Percentiles rank a stretch among this genome's conserved stretches.
Conservation (phyloP, 2,888 invertebrate genomes). For the Ashinkailepas kermadecensis region DNA sequence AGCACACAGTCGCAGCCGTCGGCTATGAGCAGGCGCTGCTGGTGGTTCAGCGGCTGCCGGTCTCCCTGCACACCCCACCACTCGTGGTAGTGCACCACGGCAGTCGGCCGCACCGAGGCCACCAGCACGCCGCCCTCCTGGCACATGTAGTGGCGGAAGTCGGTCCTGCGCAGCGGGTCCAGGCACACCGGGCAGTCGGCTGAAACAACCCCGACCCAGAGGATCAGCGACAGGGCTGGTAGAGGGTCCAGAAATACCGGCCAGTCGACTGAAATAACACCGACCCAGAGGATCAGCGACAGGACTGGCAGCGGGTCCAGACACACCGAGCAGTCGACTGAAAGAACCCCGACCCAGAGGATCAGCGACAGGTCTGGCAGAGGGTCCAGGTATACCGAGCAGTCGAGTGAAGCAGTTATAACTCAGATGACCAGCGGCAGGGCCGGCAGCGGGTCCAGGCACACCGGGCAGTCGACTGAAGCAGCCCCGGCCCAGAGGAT, state of each 20-base stretch:
- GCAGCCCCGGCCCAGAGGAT: neutral
- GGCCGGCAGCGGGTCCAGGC: neutral
- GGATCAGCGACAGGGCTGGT: neutral
- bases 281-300: neutral
- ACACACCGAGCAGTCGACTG: neutral
- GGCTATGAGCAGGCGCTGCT: neutral
- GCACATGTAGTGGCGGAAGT: neutral
- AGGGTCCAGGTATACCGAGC: no score
- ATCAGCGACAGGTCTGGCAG: no score
- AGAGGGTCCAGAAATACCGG: neutral
- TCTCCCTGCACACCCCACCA: neutral
- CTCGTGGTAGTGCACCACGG: neutral
- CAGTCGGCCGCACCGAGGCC: neutral
- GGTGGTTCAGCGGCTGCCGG: neutral
- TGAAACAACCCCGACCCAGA: neutral
- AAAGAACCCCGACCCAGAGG: neutral
- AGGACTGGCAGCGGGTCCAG: neutral
- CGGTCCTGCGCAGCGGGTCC: neutral
- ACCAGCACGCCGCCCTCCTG: neutral
- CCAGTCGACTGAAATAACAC: no score
- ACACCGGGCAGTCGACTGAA: neutral
- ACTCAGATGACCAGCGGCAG: no score
- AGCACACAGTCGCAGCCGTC: neutral
- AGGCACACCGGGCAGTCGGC: neutral
- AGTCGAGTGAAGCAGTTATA: no score